Base-by-base conservation (phyloP, 2,113 vertebrate genomes). In the Rhagologus leucostigma region DNA sequence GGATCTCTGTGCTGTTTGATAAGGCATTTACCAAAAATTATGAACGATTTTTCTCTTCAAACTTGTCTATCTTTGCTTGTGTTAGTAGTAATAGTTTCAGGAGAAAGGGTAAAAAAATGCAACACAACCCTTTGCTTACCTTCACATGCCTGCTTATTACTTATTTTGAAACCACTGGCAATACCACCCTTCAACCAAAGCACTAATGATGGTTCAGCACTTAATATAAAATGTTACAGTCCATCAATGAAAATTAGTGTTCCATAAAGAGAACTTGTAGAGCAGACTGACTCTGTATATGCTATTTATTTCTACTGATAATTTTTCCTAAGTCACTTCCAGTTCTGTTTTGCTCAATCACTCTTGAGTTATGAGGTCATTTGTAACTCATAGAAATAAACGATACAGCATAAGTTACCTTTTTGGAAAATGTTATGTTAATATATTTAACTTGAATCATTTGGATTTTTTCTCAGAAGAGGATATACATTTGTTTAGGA, bases 351-450 rank as follows among this genome's bases (percentile, higher is more conserved):
- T 50, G 80, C 91, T 96, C 30, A n/a, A 85, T 93, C 95, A 46
- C 52, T 85, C n/a, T 4, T 80, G 67, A 95, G 15, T 94, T 95
- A 93, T 23, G n/a, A 85, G 59, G 12, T 84, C 10, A 81, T 71
- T 63, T 83, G 63, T 83, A 94, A 95, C 22, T 93, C 67, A 68
- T 2, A 39, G 79, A 95, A 97, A 92, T 81, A 95, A 94, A 73
- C 56, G 11, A 80, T 75, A 41, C 35, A 79, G 56, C 22, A 53
- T 3, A 5, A 74, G 23, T 67, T 59, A 82, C 49, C 52, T 29
- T 92, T 94, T 47, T 39, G 20, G 37, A 85, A 91, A 91, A 75
- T 65, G 15, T 60, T 93, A 20, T 75, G 20, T 80, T 87, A 74
- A 90, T 78, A 62, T 37, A 57, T 80, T 92, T 89, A 78, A 73